Percentiles rank a stretch among this genome's conserved stretches.
These are phyloP conservation scores for Psilanteris sp. DNA, from an alignment of 1,140 invertebrate species.

Conservation along the genomic window DNA sequence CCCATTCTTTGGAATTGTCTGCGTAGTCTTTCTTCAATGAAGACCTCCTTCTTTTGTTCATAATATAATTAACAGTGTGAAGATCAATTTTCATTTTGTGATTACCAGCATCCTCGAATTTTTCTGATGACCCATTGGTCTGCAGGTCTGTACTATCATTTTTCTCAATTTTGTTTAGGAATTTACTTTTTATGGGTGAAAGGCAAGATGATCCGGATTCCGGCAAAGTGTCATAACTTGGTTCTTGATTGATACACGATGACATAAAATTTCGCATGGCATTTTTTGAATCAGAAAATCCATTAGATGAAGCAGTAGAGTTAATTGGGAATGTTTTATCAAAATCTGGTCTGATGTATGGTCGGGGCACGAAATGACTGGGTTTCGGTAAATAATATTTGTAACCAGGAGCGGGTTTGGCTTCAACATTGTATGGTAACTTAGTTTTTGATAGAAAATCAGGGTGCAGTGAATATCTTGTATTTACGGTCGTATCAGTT, in stretches of 20 bases:
- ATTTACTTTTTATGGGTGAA: neutral
- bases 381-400: constrained; percentile 7
- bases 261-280: constrained; percentile 15
- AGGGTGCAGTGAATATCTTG: constrained; percentile 6
- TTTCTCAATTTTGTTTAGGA: too few relatives aligned
- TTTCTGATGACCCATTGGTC: neutral
- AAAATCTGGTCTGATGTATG: neutral
- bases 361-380: constrained; percentile 1
- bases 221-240: constrained; percentile 4
- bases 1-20: constrained; percentile 1
- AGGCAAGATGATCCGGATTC: constrained; percentile 12
- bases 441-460: neutral
- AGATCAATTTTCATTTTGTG: constrained; percentile 51
- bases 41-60: constrained; percentile 26
- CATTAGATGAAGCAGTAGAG: neutral
- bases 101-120: constrained; percentile 1
- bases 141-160: too few relatives aligned
- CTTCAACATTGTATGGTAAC: neutral
- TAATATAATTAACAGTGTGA: constrained; percentile 29
- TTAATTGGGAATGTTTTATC: neutral
- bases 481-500: too few relatives aligned
- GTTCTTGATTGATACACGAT: constrained; percentile 8
- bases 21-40: constrained; percentile 1
- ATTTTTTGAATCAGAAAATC: neutral
- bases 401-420: neutral